A percentile compares a stretch with the other conserved stretches of the same genome.
Evolutionary conservation across 2,113 vertebrate genomes (phyloP).

Genomic region (Cyphomyrus plagiostoma): DNA sequence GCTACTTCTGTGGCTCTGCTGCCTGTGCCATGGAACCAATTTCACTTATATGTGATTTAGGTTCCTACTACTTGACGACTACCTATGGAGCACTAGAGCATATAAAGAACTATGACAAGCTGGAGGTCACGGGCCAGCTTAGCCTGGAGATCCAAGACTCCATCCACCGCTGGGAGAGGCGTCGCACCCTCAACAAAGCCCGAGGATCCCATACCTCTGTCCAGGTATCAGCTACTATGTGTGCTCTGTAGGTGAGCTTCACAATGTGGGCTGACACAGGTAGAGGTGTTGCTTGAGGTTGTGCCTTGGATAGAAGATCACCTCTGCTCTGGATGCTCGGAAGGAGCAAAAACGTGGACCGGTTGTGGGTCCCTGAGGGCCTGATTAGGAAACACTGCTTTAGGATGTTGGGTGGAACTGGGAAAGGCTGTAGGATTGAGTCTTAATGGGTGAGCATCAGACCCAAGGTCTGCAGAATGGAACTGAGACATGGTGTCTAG

Average conservation of each 20-base stretch:
- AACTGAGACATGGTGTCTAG: background rate
- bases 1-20: background rate
- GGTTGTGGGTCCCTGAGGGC: background rate
- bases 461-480: background rate
- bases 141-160: constrained; percentile 93
- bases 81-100: constrained; percentile 91
- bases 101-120: constrained; percentile 89
- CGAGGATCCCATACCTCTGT: constrained; percentile 68
- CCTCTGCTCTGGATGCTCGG: too few relatives aligned
- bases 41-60: constrained; percentile 46
- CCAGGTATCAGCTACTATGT: constrained; percentile 57
- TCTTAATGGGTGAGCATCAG: background rate
- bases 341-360: background rate
- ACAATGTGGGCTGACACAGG: background rate
- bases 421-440: background rate
- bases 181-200: constrained; percentile 87
- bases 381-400: background rate
- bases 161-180: constrained; percentile 91
- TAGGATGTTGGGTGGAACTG: background rate
- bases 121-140: constrained; percentile 79
- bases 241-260: background rate
- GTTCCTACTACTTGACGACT: constrained; percentile 93
- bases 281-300: background rate
- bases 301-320: background rate
- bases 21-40: background rate